Percentiles rank a stretch among this genome's conserved stretches.
Conservation (phyloP, 2,113 vertebrate species). For the Tachysurus vachellii region DNA sequence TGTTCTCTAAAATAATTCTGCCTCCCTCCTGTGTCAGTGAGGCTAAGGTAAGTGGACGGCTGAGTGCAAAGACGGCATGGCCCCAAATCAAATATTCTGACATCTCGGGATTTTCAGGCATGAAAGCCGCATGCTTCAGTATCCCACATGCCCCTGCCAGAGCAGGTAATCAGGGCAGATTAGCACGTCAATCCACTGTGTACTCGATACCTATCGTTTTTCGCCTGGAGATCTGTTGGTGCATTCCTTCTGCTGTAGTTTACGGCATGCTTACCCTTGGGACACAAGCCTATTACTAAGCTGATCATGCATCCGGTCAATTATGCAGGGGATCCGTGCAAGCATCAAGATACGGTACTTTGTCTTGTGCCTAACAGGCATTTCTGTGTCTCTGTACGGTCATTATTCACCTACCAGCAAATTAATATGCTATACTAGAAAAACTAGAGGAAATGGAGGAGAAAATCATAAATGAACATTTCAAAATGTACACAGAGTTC, state of each 20-base stretch:
- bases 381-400: constrained; percentile 5
- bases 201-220: constrained; percentile 15
- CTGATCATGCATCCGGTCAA: constrained; percentile 7
- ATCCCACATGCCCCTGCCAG: constrained; percentile 15
- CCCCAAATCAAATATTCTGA: constrained; percentile 33
- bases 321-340: constrained; percentile 15
- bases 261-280: constrained; percentile 10
- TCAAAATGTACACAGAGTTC: background rate
- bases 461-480: background rate
- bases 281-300: constrained; percentile 17
- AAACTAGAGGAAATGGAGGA: background rate
- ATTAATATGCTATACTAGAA: background rate
- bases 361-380: background rate
- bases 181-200: constrained; percentile 37
- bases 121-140: constrained; percentile 13
- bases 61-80: constrained; percentile 5
- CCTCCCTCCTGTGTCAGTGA: background rate
- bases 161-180: constrained; percentile 50
- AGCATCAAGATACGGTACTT: background rate
- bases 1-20: background rate
- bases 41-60: constrained; percentile 34
- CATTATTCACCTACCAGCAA: constrained; percentile 18
- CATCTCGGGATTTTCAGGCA: constrained; percentile 36
- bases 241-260: constrained; percentile 4
- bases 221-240: constrained; percentile 13